Evolutionary conservation across 2,797 vertebrate genomes (phyloP), one percentile per base, ranked within the genome.

Genomic region (Cygnus olor): DNA sequence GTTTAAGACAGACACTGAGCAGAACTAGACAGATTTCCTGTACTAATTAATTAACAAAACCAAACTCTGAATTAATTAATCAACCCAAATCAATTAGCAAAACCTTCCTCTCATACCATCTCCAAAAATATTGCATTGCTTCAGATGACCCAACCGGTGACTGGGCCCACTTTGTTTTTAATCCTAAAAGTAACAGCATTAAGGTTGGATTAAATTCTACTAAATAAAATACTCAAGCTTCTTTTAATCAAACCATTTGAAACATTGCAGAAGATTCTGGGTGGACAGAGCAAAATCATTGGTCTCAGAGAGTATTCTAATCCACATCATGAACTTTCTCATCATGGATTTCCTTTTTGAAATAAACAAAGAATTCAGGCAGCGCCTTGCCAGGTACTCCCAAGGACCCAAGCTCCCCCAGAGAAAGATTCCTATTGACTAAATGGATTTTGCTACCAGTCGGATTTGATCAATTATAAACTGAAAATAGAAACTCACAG

Each of bases 401-500:
- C 51, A 53, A 53, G 51, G 54, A 34, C 45, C 42, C 47, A 66
- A 69, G 63, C 38, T 64, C 32, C 38, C 45, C 38, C n/a, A 56
- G 32, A 83, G 40, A 70, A 80, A 69, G 38, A 78, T 81, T 86
- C 60, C 56, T 66, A 11, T 60, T 76, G 54, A 76, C 63, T 76
- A 70, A 66, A 74, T 34, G 10, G 74, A 74, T 90, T 94, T 66
- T 93, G 51, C 72, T 91, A 65, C 34, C 11, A 51, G 36, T 92
- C 85, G 54, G 49, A 85, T 91, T 78, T 85, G 65, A 60, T 85
- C 49, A 69, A 0, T 89, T 85, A 69, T 71, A 64, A 89, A 81
- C 45, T 66, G 65, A 91, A 93, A 91, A 79, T 57, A 91, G 87
- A 91, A 85, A 72, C 58, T 84, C 61, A 40, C 24, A 79, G 58